Percentiles rank a stretch among this genome's conserved stretches.
phyloP scores from a whole-genome alignment of 1,140 invertebrate genomes.

The Drosophila punjabiensis region DNA sequence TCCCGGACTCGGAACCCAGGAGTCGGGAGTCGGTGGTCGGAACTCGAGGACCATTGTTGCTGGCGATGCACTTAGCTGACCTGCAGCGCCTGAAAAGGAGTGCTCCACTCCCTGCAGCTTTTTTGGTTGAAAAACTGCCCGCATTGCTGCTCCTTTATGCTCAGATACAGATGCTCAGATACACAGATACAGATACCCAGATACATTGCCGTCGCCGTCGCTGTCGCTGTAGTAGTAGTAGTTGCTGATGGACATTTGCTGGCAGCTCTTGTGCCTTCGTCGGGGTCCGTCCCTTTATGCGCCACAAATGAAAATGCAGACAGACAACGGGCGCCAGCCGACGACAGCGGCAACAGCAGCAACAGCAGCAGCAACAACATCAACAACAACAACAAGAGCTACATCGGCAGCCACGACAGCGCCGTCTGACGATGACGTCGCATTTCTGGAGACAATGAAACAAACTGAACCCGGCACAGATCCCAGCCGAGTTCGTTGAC shows the following conservation, averaged over 20 bases:
- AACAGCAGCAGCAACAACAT: slow-evolving; percentile 28
- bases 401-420: slow-evolving; percentile 37
- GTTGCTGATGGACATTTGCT: slow-evolving; percentile 77
- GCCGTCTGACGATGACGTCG: slow-evolving; percentile 78
- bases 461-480: slow-evolving; percentile 69
- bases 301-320: slow-evolving; percentile 83
- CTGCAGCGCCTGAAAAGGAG: slow-evolving; percentile 49
- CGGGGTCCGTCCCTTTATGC: slow-evolving; percentile 70
- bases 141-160: slow-evolving; percentile 61
- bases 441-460: slow-evolving; percentile 79
- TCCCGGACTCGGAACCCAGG: slow-evolving; percentile 1
- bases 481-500: slow-evolving; percentile 71
- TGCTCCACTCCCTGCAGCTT: slow-evolving; percentile 12
- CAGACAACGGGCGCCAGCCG: slow-evolving; percentile 79
- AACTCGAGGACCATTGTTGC: slow-evolving; percentile 31
- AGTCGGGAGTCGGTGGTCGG: neutral
- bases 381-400: slow-evolving; percentile 17
- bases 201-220: slow-evolving; percentile 46
- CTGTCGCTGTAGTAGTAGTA: slow-evolving; percentile 50
- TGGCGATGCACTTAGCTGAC: slow-evolving; percentile 71
- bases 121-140: slow-evolving; percentile 32
- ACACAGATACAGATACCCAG: slow-evolving; percentile 38
- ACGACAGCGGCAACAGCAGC: slow-evolving; percentile 34
- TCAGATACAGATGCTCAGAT: slow-evolving; percentile 36
- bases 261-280: slow-evolving; percentile 74